These are phyloP conservation scores for Xylota sylvarum DNA, from an alignment of 2,888 invertebrate species.

Conservation along the genomic window DNA sequence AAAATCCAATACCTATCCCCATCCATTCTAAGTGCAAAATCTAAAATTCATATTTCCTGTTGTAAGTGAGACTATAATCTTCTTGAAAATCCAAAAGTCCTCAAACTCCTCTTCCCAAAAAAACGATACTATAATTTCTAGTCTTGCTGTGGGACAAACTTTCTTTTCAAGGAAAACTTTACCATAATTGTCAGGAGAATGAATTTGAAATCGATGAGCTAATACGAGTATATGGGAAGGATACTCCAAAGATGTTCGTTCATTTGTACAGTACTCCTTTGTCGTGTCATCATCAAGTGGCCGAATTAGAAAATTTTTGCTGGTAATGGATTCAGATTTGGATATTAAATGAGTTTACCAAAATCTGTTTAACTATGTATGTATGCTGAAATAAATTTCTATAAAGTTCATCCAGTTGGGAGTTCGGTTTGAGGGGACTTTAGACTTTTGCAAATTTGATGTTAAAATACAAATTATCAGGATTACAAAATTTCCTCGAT, in stretches of 20 bases:
- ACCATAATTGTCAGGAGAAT: conserved; percentile 29
- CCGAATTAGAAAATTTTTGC: conserved; percentile 1
- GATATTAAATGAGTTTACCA: conserved; percentile 10
- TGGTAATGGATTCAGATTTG: conserved; percentile 13
- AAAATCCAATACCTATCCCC: conserved; percentile 39
- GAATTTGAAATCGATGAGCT: background rate
- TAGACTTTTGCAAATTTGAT: too few species aligned
- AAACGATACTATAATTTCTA: background rate
- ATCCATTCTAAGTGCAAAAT: conserved; percentile 37
- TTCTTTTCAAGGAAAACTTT: conserved; percentile 15
- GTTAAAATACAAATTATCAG: too few species aligned
- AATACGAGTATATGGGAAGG: background rate
- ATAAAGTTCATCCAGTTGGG: too few species aligned
- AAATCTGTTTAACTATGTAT: background rate
- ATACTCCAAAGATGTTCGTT: background rate
- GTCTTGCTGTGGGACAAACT: background rate
- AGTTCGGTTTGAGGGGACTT: too few species aligned
- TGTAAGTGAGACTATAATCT: conserved; percentile 41
- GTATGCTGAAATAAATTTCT: background rate
- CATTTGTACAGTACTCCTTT: background rate
- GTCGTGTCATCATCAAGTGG: conserved; percentile 11
- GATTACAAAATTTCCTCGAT: too few species aligned
- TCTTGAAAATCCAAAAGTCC: conserved; percentile 13
- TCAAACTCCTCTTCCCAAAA: background rate
- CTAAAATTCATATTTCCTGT: conserved; percentile 45